These are phyloP conservation scores for Shargacucullia verbasci DNA, from an alignment of 2,888 invertebrate genomes.

Conservation along the genomic window DNA sequence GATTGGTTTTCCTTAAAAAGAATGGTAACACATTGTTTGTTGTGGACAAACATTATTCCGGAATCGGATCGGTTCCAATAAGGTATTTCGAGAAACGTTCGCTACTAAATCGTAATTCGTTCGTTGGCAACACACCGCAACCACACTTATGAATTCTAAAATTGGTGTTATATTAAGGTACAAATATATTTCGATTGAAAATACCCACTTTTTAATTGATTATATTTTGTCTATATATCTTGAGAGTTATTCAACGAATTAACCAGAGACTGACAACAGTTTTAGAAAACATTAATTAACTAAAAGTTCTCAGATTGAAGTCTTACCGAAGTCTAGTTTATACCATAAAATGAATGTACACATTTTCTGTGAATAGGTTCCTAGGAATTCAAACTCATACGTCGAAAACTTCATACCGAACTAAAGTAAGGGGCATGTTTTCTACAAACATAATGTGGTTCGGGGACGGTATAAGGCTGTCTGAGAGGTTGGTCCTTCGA, in stretches of 20 bases:
- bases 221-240: too few relatives aligned
- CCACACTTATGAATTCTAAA: background rate
- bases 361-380: conserved; percentile 5
- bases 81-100: conserved; percentile 50
- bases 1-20: conserved; percentile 66
- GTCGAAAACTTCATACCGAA: conserved; percentile 46
- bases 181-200: too few relatives aligned
- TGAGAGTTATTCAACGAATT: too few relatives aligned
- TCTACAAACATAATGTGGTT: conserved; percentile 58
- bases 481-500: conserved; percentile 70
- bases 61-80: conserved; percentile 61
- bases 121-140: conserved; percentile 8
- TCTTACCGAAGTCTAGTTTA: conserved; percentile 1
- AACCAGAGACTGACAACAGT: conserved; percentile 5
- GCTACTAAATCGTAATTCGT: conserved; percentile 44
- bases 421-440: conserved; percentile 51
- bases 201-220: too few relatives aligned
- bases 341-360: conserved; percentile 16
- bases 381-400: conserved; percentile 38
- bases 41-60: conserved; percentile 62
- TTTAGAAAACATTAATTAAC: conserved; percentile 9
- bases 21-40: conserved; percentile 66
- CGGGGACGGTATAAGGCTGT: conserved; percentile 46
- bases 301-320: conserved; percentile 16
- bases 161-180: background rate